phyloP scores from a whole-genome alignment of 64 coral and sea anemone genomes.

The Stichodactyla helianthus region DNA sequence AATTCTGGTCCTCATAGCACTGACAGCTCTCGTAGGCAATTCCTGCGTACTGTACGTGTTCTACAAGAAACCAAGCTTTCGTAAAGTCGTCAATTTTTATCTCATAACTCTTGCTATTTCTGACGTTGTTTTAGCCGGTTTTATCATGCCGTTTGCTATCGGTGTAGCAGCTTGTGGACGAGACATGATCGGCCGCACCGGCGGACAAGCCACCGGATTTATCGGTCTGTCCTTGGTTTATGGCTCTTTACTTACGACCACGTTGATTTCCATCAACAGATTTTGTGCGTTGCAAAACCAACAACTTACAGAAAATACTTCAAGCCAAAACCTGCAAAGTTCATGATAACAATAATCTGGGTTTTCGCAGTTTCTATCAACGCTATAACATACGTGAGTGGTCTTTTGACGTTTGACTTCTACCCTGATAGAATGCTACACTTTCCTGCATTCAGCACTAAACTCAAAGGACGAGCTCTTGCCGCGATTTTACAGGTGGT shows the following conservation, averaged over 20 bases:
- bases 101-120: conserved; percentile 36
- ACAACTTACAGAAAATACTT: conserved; percentile 28
- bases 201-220: conserved; percentile 16
- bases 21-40: conserved; percentile 35
- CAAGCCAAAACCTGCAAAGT: not conserved
- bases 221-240: conserved; percentile 16
- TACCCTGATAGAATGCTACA: not conserved
- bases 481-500: not conserved
- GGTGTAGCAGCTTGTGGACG: conserved; percentile 9
- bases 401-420: not conserved
- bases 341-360: not conserved
- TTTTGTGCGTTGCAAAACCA: conserved; percentile 34
- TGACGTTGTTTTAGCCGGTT: conserved; percentile 19
- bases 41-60: conserved; percentile 35
- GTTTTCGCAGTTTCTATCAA: not conserved
- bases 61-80: conserved; percentile 36
- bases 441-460: not conserved
- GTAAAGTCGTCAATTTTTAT: conserved; percentile 28
- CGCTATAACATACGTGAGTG: not conserved
- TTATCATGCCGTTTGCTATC: conserved; percentile 32
- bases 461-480: not conserved
- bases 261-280: conserved; percentile 29
- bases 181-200: conserved; percentile 14
- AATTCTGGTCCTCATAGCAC: conserved; percentile 19
- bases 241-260: conserved; percentile 25